phyloP scores from a whole-genome alignment of 2,797 vertebrate species.

The Ficedula albicollis region DNA sequence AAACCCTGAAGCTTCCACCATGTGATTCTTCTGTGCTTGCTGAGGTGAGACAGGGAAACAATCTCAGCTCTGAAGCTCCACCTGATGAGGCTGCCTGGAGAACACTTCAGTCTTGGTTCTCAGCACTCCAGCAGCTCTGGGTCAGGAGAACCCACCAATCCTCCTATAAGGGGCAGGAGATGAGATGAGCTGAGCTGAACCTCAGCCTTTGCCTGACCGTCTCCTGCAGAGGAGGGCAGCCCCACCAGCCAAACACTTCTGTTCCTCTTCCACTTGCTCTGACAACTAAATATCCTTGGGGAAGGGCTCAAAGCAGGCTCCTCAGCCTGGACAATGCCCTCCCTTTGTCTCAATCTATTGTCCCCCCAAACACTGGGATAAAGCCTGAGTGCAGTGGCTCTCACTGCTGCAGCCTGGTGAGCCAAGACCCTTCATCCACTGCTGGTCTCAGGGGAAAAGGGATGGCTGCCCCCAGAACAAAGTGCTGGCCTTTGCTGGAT shows the following conservation, averaged over 20 bases:
- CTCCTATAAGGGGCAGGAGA: not conserved
- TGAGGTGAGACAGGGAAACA: not conserved
- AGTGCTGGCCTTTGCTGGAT: not conserved
- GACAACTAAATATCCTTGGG: rapidly evolving
- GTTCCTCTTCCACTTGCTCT: not conserved
- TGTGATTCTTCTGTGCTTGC: not conserved
- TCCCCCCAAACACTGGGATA: too few relatives aligned
- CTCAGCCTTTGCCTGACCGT: not conserved
- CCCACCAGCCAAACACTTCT: not conserved
- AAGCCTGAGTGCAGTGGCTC: not conserved
- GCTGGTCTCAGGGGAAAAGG: not conserved
- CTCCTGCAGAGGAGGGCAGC: not conserved
- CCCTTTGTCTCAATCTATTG: not conserved
- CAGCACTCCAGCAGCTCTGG: not conserved
- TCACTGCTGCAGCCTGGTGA: not conserved
- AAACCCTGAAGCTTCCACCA: not conserved
- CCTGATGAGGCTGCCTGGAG: not conserved
- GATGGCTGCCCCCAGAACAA: not conserved
- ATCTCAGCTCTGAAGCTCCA: not conserved
- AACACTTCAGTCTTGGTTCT: not conserved
- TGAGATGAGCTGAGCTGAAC: not conserved
- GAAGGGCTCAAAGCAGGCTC: not conserved
- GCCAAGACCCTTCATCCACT: not conserved
- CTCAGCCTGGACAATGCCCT: not conserved
- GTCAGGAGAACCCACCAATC: not conserved